Conservation (phyloP, 2,113 vertebrate genomes). For the Gorsachius goisagi region DNA sequence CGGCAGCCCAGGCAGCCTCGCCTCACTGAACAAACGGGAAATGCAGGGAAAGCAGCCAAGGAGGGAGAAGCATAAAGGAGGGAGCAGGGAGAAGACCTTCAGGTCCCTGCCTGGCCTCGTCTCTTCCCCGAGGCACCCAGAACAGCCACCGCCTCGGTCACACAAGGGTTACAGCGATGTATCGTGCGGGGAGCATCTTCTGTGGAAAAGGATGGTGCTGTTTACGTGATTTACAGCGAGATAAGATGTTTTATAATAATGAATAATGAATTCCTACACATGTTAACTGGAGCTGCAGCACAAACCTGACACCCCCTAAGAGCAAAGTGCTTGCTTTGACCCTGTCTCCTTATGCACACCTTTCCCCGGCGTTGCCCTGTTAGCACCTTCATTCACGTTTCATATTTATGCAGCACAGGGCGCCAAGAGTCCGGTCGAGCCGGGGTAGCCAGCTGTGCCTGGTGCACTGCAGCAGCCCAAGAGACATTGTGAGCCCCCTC, state of each 20-base stretch:
- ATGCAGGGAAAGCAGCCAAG: neutral
- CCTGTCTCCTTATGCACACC: rapidly evolving
- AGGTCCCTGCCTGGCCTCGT: neutral
- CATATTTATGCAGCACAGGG: neutral
- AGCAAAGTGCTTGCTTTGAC: neutral
- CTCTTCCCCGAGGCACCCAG: neutral
- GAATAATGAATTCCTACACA: neutral
- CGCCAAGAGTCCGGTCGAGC: neutral
- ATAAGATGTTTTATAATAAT: neutral
- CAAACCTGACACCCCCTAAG: neutral
- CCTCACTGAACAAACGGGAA: neutral
- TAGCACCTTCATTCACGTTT: neutral
- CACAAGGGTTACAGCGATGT: neutral
- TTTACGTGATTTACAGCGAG: neutral
- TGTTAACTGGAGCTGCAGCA: neutral
- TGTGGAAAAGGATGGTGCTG: neutral
- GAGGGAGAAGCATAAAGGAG: neutral
- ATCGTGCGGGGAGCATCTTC: neutral
- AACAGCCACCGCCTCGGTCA: neutral
- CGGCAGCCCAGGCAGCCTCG: neutral
- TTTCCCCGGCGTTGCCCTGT: neutral
- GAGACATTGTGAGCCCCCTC: rapidly evolving
- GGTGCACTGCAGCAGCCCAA: rapidly evolving
- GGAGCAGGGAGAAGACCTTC: neutral
- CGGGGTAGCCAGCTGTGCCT: rapidly evolving